Evolutionary conservation across 2,797 vertebrate species (phyloP), one percentile per base, ranked within the genome.

Genomic region (Onychomys leucogaster): DNA sequence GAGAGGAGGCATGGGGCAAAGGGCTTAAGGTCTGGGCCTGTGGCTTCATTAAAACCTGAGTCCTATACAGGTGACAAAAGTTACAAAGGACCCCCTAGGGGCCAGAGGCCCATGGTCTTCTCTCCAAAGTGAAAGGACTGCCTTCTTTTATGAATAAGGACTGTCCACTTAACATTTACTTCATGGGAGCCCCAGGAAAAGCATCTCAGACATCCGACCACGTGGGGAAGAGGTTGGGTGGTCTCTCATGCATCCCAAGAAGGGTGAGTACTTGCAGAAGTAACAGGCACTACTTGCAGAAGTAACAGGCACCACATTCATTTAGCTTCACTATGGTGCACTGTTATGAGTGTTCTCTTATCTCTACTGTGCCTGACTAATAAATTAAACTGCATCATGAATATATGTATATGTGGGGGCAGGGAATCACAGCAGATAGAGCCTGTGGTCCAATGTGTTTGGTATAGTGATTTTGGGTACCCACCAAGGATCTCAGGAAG

Each of bases 21-120:
- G 11, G 2, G 16, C 16, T 10, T 2, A 0, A 8, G 46, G 76
- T 17, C 49, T 76, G 57, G 13, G 41, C 23, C 46, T 49, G 5
- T 0, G 0, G 0, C 63, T n/a, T 41, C 41, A 3, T 6, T 52
- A 85, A 25, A 52, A 37, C 37, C 2, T 46, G 34, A 55, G 41
- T 80, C 76, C 77, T 65, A n/a, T 0, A 19, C 49, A 16, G 5
- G 46, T 65, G 46, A 61, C 41, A 10, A 32, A 89, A 16, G 11
- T 5, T 14, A 83, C 3, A 1, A 10, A 55, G 27, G 37, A 41
- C 5, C 8, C 8, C 29, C 83, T 21, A 27, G 23, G 2, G 17
- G 5, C 13, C 73, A 57, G 3, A 19, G 75, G 37, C 49, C 27
- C 0, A 0, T 0, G 6, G 13, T 83, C 71, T 43, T 11, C 59